Evolutionary conservation across 2,888 invertebrate genomes (phyloP), one percentile per base, ranked within the genome.

Genomic region (Phaedon cochleariae): DNA sequence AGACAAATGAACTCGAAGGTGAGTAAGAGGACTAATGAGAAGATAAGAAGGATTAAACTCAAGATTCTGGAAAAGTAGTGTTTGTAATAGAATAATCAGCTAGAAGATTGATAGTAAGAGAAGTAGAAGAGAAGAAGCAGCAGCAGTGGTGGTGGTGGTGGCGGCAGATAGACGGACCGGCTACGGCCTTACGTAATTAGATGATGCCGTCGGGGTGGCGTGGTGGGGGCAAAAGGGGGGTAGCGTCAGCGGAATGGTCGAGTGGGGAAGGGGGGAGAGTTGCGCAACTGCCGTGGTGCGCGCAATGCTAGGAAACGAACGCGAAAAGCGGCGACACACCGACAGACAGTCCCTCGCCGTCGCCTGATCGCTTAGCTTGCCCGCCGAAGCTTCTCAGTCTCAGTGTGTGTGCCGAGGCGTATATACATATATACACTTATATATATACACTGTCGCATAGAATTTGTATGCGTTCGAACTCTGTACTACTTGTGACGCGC

Each of bases 331-430:
- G 80, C 78, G 80, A 79, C 85, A 82, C 80, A 49, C 81, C 80
- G 65, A 66, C 83, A 82, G 82, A 69, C 83, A 83, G 82, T 83
- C 83, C 83, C 83, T 82, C 81, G 82, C 83, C 83, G 82, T 82
- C 82, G 83, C 83, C 83, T 83, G 83, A 82, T 80, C 83, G 83
- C 83, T 83, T 83, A 82, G 82, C 83, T 83, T 83, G 82, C 82
- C 82, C 82, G 81, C 82, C 81, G 81, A 81, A 81, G 82, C 82
- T 83, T 76, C 75, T 77, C 78, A 77, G 77, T 74, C 81, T 80
- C 81, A 81, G 81, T 82, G 81, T 82, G 80, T 81, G 80, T 82
- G 81, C 77, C 82, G 83, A 82, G 81, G 82, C 81, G 82, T 79
- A 80, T 80, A 15, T 55, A 62, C 62, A 59, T 62, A 66, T 62